A percentile compares a stretch with the other conserved stretches of the same genome.
Evolutionary conservation across 35 echinoderm and acorn worm species (phyloP).

Genomic region (Holothuria glaberrima): DNA sequence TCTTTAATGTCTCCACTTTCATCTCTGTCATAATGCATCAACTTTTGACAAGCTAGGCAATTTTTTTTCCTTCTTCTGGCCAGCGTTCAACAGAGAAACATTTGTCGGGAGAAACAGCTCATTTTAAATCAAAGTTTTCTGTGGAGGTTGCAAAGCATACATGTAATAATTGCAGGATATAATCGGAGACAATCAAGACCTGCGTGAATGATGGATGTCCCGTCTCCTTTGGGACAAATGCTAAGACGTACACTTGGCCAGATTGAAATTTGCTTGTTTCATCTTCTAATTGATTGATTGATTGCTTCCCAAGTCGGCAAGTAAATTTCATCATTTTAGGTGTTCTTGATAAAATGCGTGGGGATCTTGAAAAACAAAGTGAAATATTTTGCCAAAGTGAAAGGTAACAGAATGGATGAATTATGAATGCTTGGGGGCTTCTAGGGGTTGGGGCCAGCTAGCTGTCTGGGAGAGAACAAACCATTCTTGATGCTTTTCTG

Average conservation of each 20-base stretch:
- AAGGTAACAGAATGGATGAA: constrained; percentile 46
- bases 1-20: constrained; percentile 28
- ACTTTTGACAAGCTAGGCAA: constrained; percentile 52
- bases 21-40: constrained; percentile 50
- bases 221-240: constrained; percentile 41
- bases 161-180: constrained; percentile 53
- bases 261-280: constrained; percentile 57
- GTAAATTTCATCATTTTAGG: constrained; percentile 57
- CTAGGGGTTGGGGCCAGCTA: constrained; percentile 14
- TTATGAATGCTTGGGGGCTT: constrained; percentile 44
- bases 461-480: no score
- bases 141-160: constrained; percentile 39
- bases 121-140: constrained; percentile 39
- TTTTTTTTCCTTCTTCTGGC: constrained; percentile 9
- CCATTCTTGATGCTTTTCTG: no score
- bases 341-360: constrained; percentile 46
- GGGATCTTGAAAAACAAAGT: constrained; percentile 43
- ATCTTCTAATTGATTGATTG: constrained; percentile 47
- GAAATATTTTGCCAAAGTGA: constrained; percentile 51
- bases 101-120: constrained; percentile 22
- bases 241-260: constrained; percentile 35
- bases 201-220: constrained; percentile 34
- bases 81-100: constrained; percentile 9
- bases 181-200: constrained; percentile 53
- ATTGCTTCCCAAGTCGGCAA: constrained; percentile 50